phyloP scores from a whole-genome alignment of 2,888 invertebrate genomes.

The Unio delphinus region DNA sequence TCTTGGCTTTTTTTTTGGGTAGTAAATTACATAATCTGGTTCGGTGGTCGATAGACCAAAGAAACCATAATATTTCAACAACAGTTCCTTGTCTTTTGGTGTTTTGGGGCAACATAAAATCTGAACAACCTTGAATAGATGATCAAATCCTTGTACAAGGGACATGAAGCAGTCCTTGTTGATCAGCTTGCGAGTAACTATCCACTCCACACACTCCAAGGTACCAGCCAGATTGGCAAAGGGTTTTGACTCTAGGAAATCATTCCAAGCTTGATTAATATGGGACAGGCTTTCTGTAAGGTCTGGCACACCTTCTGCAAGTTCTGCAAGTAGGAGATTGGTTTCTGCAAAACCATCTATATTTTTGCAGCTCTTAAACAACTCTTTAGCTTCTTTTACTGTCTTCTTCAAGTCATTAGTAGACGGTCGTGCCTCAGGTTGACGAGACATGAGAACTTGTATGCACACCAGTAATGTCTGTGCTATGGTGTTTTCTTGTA shows the following conservation, averaged over 20 bases:
- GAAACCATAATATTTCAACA: slow-evolving; percentile 29
- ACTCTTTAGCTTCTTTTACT: slow-evolving; percentile 25
- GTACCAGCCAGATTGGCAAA: slow-evolving; percentile 38
- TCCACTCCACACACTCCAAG: slow-evolving; percentile 43
- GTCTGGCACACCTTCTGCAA: slow-evolving; percentile 4
- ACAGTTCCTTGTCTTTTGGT: slow-evolving; percentile 19
- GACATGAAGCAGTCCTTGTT: slow-evolving; percentile 6
- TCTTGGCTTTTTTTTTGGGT: slow-evolving; percentile 39
- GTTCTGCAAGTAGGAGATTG: slow-evolving; percentile 17
- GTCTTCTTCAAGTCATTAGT: slow-evolving; percentile 7
- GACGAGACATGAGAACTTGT: slow-evolving; percentile 28
- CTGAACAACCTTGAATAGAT: slow-evolving; percentile 28
- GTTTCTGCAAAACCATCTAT: slow-evolving; percentile 28
- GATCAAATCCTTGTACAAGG: slow-evolving; percentile 32
- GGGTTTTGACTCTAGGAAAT: slow-evolving; percentile 32
- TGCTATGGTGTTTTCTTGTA: slow-evolving; percentile 35
- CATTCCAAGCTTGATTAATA: slow-evolving; percentile 31
- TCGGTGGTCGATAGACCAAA: slow-evolving; percentile 37
- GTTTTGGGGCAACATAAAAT: slow-evolving; percentile 19
- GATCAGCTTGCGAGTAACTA: slow-evolving; percentile 13
- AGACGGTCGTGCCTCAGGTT: neutral
- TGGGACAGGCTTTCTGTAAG: no score
- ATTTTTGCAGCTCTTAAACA: slow-evolving; percentile 27
- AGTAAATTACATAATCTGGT: slow-evolving; percentile 19
- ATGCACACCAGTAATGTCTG: slow-evolving; percentile 35